Conservation (phyloP, 1,140 invertebrate genomes). For the Caenorhabditis brenneri region DNA sequence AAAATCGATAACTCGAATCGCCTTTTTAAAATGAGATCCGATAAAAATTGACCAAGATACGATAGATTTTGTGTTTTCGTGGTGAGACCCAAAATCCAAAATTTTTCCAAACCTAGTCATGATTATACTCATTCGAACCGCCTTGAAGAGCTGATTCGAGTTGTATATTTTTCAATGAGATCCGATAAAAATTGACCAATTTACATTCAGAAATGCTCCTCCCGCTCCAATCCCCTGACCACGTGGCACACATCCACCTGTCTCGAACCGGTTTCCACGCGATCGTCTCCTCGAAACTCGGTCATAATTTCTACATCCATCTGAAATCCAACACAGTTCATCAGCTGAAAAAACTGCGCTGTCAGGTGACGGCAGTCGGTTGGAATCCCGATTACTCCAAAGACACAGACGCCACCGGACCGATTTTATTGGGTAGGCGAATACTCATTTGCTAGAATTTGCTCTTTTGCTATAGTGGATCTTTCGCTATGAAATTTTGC, state of each 20-base stretch:
- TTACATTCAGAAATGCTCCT: slow-evolving; percentile 45
- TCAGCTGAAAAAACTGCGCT: neutral
- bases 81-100: too few relatives aligned
- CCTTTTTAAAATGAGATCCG: too few relatives aligned
- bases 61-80: too few relatives aligned
- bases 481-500: too few relatives aligned
- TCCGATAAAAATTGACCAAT: neutral
- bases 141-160: too few relatives aligned
- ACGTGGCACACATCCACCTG: slow-evolving; percentile 38
- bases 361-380: slow-evolving; percentile 42
- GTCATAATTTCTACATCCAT: slow-evolving; percentile 49
- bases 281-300: slow-evolving; percentile 38
- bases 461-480: too few relatives aligned
- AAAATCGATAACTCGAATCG: too few relatives aligned
- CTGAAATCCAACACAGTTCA: slow-evolving; percentile 16
- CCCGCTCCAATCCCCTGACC: slow-evolving; percentile 28
- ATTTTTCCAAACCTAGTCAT: too few relatives aligned
- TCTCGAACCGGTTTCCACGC: slow-evolving; percentile 45
- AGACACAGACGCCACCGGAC: slow-evolving; percentile 29
- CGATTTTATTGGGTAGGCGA: slow-evolving; percentile 46
- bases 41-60: too few relatives aligned
- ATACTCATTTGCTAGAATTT: too few relatives aligned
- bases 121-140: too few relatives aligned
- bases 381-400: slow-evolving; percentile 48
- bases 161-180: too few relatives aligned